Conservation (phyloP, 2,888 invertebrate species). For the Oscheius sp. region DNA sequence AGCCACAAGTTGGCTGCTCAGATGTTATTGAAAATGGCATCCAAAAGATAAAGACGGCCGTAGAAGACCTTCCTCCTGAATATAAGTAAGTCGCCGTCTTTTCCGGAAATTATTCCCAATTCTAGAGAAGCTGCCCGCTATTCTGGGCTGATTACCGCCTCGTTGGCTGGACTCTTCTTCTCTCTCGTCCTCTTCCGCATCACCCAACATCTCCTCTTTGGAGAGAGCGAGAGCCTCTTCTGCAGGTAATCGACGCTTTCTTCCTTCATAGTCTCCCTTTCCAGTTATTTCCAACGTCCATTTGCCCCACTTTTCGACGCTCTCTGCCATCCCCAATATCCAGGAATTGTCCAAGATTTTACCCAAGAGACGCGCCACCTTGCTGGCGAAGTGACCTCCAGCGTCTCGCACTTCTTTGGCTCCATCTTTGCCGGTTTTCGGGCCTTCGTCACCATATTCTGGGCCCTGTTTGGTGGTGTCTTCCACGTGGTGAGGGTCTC, state of each 20-base stretch:
- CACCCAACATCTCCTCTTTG: constrained; percentile 9
- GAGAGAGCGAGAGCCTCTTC: constrained; percentile 29
- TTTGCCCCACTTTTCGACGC: constrained; percentile 53
- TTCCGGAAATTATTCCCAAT: not conserved
- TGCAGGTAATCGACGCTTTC: constrained; percentile 25
- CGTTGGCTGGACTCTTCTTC: constrained; percentile 30
- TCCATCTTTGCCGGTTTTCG: constrained; percentile 23
- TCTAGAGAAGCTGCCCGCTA: constrained; percentile 37
- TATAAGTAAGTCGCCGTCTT: constrained; percentile 22
- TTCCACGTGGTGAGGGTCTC: constrained; percentile 40
- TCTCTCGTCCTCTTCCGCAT: constrained; percentile 30
- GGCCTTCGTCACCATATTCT: constrained; percentile 51
- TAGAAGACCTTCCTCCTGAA: constrained; percentile 34
- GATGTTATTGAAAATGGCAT: not conserved
- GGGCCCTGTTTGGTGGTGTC: constrained; percentile 45
- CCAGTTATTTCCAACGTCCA: constrained; percentile 45
- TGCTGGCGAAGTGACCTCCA: constrained; percentile 36
- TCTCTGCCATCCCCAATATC: constrained; percentile 39
- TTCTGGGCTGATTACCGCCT: constrained; percentile 35
- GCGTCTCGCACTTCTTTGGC: constrained; percentile 32
- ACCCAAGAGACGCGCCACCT: constrained; percentile 39
- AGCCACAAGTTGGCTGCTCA: constrained; percentile 1
- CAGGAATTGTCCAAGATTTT: constrained; percentile 36
- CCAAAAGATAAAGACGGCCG: constrained; percentile 22
- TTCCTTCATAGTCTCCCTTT: no score